Base-by-base conservation (phyloP, 2,797 vertebrate species). In the Amphiprion clarkii region DNA sequence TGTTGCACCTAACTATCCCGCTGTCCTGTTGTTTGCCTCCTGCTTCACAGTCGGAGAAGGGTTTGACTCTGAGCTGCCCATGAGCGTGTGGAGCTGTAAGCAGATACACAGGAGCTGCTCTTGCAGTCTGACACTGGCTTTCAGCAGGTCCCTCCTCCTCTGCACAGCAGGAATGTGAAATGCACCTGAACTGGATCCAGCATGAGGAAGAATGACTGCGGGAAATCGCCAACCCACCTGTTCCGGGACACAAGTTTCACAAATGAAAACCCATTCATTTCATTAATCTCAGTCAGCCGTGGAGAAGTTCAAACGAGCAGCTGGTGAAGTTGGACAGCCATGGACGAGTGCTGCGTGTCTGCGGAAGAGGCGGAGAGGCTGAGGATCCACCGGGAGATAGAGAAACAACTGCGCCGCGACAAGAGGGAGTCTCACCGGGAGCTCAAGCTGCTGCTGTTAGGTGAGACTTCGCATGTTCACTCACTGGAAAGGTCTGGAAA, bases 391-490 rank as follows among this genome's bases (percentile, higher is more conserved):
- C 74, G 72, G 2, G 95, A 95, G 64, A 97, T 97, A 39, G 96
- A 98, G 84, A 93, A 87, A 46, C 95, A 96, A 81, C 93, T 98
- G 9, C 93, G 92, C 0, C 91, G 84, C 1, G 95, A 97, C 71
- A 95, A 95, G 76, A 84, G 54, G 6, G 81, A 93, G 0, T 90
- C 92, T 3, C 71, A 90, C 1, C 82, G 89, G 13, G 95, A 97
- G 71, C 57, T 97, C 36, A 97, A 97, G 88, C 76, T 97, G 76
- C 92, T 98, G 74, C 94, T 97, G 33, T 87, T 98, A 79, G 97
- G 97, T 97, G 93, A 96, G 96, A 94, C 23, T 53, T 21, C 16
- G 36, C 53, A 9, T 9, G 33, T 25, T 59, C 27, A 23, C 8
- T 8, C 19, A 61, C 12, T 39, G 67, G 10, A 49, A 68, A 33